Evolutionary conservation across 2,113 vertebrate genomes (phyloP), one percentile per base, ranked within the genome.

Genomic region (Odocoileus hemionus): DNA sequence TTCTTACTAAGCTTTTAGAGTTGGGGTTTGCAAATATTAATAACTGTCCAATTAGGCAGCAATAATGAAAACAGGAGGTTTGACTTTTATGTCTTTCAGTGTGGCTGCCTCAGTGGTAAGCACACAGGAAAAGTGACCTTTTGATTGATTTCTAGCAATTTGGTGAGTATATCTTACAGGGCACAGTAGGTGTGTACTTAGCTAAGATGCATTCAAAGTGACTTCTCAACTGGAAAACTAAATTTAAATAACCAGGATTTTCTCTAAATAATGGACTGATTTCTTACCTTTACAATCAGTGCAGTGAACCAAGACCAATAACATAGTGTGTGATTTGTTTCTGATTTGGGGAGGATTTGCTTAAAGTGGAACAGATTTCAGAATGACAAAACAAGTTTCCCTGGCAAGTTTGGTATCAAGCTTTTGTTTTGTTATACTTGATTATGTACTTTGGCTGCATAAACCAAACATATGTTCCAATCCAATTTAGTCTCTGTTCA

Each of bases 381-480:
- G 94, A 97, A 98, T 79, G 97, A 98, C 97, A 98, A 97, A 98
- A 98, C 94, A 97, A 94, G 95, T 98, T 98, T 98, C 96, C 96
- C 98, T 98, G 97, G 98, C 98, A 98, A 95, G 91, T 98, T 97
- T 96, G 91, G 97, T 97, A 98, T 98, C 96, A 85, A 97, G 97
- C 96, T 98, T 98, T 99, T 98, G 95, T 99, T 98, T 98, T 98
- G 98, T 98, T 98, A 97, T 97, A 97, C 94, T 97, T 98, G 97
- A 98, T 98, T 98, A 98, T 98, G 98, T 98, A 97, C 97, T 99
- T 98, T 99, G 98, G 98, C 98, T 98, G 96, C 85, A 96, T 94
- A 96, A 96, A 39, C 9, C 97, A 97, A 98, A 98, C 97, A 94
- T 97, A 98, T 90, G 96, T 98, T 98, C 97, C 98, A 98, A 96